Base-by-base conservation (phyloP, 2,888 invertebrate genomes). In the Galerucella calmariensis region DNA sequence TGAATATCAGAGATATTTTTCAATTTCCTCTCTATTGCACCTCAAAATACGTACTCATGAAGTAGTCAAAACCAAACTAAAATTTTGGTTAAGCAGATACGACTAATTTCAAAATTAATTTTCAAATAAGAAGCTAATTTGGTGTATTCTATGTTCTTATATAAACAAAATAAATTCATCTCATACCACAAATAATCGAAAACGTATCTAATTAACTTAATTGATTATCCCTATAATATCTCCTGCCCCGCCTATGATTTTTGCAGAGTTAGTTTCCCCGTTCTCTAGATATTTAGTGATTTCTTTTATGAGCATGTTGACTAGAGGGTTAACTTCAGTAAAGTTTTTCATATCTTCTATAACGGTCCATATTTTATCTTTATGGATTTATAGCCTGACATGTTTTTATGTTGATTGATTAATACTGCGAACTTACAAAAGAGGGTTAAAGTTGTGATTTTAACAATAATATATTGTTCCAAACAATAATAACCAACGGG, bases 231-330 rank as follows among this genome's bases (percentile, higher is more conserved):
- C 48, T 14, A 0, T 48, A 11, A 48, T 48, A 67, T 67, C n/a
- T 5, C 41, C 14, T 27, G 14, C 14, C 16, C 53, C 69, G 69
- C 74, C 69, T 44, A 56, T 20, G 63, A 20, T 44, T 65, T 65
- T 65, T n/a, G 46, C 44, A 6, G 20, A 65, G 63, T 65, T 46
- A 73, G 75, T 78, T 77, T 75, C 75, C 79, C 79, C 75, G 63
- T 70, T 67, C 71, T 72, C 75, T 75, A 75, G 74, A 79, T 79
- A 77, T 80, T 79, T 79, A 79, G 78, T 78, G 77, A 80, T 80
- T 79, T 81, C 81, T 81, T 82, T 81, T 82, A 82, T 82, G 79
- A 80, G 77, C 79, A 81, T 81, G 81, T 82, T 81, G 81, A 82
- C 81, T 77, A 79, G 76, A 78, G 77, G 79, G 77, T 75, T 75